phyloP scores from a whole-genome alignment of 2,113 vertebrate species.

The Pluvialis apricaria region DNA sequence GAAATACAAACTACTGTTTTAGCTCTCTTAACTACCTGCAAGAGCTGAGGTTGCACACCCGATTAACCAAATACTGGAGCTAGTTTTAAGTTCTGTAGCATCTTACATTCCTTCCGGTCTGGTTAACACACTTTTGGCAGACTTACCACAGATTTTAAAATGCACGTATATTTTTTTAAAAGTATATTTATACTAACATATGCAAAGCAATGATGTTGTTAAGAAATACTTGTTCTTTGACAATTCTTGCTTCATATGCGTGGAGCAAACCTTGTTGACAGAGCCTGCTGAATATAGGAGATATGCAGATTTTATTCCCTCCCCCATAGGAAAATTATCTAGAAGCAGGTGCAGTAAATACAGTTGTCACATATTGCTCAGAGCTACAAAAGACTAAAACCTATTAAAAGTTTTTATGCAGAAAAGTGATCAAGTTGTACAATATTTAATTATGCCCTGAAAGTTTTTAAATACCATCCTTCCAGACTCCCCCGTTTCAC shows the following conservation, averaged over 20 bases:
- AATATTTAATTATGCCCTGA: not conserved
- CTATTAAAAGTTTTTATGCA: not conserved
- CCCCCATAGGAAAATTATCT: not conserved
- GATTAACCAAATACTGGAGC: not conserved
- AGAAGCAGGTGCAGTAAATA: not conserved
- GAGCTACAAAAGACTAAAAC: not conserved
- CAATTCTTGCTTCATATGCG: not conserved
- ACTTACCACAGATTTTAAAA: not conserved
- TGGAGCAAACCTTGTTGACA: not conserved
- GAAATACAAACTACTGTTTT: not conserved
- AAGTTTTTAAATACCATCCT: not conserved
- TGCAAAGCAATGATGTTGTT: not conserved
- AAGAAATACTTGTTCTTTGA: not conserved
- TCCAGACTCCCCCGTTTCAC: not conserved
- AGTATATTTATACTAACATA: not conserved
- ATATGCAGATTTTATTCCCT: not conserved
- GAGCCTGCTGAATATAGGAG: not conserved
- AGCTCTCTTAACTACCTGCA: not conserved
- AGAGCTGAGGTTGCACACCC: not conserved
- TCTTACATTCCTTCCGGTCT: not conserved
- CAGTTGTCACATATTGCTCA: not conserved
- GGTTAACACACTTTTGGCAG: not conserved
- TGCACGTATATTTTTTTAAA: fast-evolving
- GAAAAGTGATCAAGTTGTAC: not conserved
- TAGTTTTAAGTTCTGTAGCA: not conserved